Evolutionary conservation across 2,113 vertebrate genomes (phyloP).

Genomic region (Periophthalmodon schlosseri): DNA sequence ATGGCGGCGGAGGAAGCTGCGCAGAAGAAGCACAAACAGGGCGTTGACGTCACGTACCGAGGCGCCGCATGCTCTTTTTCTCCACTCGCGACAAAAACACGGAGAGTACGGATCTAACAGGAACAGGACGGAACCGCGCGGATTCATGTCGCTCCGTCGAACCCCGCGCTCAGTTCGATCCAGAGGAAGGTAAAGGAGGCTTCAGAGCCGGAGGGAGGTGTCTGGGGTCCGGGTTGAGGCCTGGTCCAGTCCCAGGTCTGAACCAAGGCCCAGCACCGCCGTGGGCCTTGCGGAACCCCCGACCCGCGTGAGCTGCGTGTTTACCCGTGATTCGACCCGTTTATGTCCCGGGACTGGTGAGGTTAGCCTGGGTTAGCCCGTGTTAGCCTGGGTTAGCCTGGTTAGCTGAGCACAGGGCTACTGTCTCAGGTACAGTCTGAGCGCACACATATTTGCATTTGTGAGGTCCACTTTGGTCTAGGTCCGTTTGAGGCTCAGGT

Average conservation of each 20-base stretch:
- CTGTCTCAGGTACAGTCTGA: too few relatives aligned
- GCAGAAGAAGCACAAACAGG: neutral
- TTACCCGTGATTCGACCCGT: neutral
- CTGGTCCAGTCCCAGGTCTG: neutral
- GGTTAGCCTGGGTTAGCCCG: neutral
- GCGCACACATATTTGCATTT: neutral
- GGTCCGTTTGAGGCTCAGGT: neutral
- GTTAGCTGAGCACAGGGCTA: neutral
- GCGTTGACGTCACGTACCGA: slow-evolving; percentile 42
- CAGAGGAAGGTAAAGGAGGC: slow-evolving; percentile 1
- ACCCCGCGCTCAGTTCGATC: neutral
- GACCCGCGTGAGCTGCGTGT: neutral
- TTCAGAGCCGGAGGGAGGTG: neutral
- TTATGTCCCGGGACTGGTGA: neutral
- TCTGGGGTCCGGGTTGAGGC: neutral
- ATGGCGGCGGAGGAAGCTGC: slow-evolving; percentile 41
- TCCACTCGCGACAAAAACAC: slow-evolving; percentile 2
- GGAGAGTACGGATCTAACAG: neutral
- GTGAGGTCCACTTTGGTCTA: neutral
- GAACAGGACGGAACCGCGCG: neutral
- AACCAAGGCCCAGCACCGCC: neutral
- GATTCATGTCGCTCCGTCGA: slow-evolving; percentile 2
- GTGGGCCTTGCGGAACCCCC: neutral
- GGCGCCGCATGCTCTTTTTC: slow-evolving; percentile 27
- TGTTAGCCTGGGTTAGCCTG: neutral